phyloP scores from a whole-genome alignment of 2,797 vertebrate species.

The Knipowitschia caucasica region DNA sequence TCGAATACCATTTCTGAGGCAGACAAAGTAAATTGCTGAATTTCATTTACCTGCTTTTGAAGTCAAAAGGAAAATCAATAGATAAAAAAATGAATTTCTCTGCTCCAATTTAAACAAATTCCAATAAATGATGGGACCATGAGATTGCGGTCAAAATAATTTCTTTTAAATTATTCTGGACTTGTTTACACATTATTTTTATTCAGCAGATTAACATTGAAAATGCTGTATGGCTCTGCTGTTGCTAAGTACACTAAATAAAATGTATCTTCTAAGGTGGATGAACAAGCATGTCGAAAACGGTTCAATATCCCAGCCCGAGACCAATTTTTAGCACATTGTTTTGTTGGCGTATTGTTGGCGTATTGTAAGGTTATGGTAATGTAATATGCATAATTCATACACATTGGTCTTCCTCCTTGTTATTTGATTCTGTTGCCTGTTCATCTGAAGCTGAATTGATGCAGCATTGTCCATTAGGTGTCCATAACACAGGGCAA shows the following conservation, averaged over 20 bases:
- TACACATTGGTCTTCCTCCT: constrained; percentile 76
- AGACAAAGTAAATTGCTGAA: constrained; percentile 82
- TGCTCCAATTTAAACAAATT: constrained; percentile 78
- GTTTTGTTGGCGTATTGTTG: constrained; percentile 77
- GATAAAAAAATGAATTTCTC: constrained; percentile 92
- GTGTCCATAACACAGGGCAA: constrained; percentile 78
- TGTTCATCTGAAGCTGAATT: constrained; percentile 88
- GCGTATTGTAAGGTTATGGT: constrained; percentile 80
- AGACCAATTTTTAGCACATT: constrained; percentile 84
- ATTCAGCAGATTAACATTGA: constrained; percentile 72
- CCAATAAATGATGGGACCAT: constrained; percentile 83
- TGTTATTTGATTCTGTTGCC: constrained; percentile 79
- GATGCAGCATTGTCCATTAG: constrained; percentile 83
- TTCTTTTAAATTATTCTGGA: constrained; percentile 91
- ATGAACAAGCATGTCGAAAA: constrained; percentile 88
- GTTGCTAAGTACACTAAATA: constrained; percentile 86
- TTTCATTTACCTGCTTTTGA: constrained; percentile 88
- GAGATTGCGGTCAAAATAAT: constrained; percentile 83
- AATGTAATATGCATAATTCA: constrained; percentile 94
- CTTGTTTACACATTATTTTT: constrained; percentile 90
- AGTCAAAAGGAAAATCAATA: constrained; percentile 90
- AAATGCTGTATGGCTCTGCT: constrained; percentile 80
- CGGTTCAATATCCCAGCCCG: constrained; percentile 88
- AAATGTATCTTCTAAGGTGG: constrained; percentile 88
- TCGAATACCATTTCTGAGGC: constrained; percentile 71